Conservation (phyloP, 2,797 vertebrate species). For the Sebastiscus albofasciatus region DNA sequence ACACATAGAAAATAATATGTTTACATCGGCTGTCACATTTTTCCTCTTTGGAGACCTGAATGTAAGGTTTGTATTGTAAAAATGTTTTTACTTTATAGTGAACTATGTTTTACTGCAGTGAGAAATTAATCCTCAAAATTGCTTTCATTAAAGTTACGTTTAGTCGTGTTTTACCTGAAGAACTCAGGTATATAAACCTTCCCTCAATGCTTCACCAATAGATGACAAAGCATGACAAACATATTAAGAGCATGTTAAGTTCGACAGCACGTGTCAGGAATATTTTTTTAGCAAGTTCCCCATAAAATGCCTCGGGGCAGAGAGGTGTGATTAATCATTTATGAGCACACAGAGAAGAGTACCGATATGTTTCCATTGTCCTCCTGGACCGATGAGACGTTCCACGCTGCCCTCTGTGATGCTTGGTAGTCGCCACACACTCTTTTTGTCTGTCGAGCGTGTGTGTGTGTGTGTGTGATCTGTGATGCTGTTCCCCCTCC, state of each 20-base stretch:
- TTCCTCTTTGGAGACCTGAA: slow-evolving; percentile 43
- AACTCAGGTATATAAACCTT: not conserved
- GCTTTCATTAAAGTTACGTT: slow-evolving; percentile 7
- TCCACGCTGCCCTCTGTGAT: slow-evolving; percentile 23
- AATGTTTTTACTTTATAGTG: not conserved
- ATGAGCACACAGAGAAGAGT: slow-evolving; percentile 19
- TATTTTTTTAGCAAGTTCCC: slow-evolving; percentile 2
- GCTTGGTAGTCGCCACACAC: slow-evolving; percentile 6
- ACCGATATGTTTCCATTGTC: slow-evolving; percentile 14
- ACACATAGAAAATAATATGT: slow-evolving; percentile 17
- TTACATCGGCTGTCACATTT: slow-evolving; percentile 27
- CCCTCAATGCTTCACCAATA: slow-evolving; percentile 7
- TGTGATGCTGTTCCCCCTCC: slow-evolving; percentile 14
- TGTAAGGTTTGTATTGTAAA: not conserved
- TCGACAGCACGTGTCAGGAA: not conserved
- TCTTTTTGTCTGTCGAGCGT: not conserved
- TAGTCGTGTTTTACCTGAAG: not conserved
- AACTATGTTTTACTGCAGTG: slow-evolving; percentile 15
- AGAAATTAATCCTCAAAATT: not conserved
- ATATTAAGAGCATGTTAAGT: slow-evolving; percentile 24
- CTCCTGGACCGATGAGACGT: slow-evolving; percentile 18
- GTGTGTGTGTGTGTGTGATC: not conserved
- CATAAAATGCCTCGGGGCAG: not conserved
- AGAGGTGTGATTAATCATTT: slow-evolving; percentile 7
- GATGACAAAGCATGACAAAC: not conserved